Conservation (phyloP, 1,140 invertebrate species). For the Drosophila burlai region DNA sequence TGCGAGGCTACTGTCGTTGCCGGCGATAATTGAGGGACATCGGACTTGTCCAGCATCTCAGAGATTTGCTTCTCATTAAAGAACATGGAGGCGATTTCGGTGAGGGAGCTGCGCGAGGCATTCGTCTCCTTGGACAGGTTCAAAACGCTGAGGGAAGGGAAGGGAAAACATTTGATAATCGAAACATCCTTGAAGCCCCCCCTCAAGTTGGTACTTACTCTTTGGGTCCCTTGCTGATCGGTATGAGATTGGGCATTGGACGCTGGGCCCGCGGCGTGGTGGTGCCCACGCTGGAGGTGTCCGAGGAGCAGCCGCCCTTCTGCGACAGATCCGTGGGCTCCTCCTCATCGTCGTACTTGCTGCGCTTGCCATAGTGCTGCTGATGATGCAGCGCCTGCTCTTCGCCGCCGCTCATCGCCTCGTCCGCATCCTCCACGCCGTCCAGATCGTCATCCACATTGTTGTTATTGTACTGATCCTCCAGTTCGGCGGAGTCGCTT, state of each 20-base stretch:
- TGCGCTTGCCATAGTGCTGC: slow-evolving; percentile 63
- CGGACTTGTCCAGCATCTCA: slow-evolving; percentile 80
- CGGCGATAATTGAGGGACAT: slow-evolving; percentile 83
- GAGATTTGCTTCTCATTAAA: slow-evolving; percentile 82
- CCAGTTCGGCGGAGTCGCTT: slow-evolving; percentile 78
- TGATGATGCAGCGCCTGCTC: slow-evolving; percentile 34
- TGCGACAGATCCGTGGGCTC: slow-evolving; percentile 86
- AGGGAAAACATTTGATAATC: background rate
- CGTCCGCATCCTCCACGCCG: slow-evolving; percentile 45
- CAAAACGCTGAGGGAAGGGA: slow-evolving; percentile 43
- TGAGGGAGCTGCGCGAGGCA: slow-evolving; percentile 72
- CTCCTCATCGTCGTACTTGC: slow-evolving; percentile 85
- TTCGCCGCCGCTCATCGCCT: slow-evolving; percentile 48
- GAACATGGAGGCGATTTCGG: slow-evolving; percentile 81
- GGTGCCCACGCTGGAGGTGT: slow-evolving; percentile 83
- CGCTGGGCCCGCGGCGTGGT: slow-evolving; percentile 86
- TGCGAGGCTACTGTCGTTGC: slow-evolving; percentile 79
- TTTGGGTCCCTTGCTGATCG: slow-evolving; percentile 86
- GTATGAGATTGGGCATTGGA: slow-evolving; percentile 90
- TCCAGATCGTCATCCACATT: slow-evolving; percentile 80
- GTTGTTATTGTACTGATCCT: slow-evolving; percentile 82
- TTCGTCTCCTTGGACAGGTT: slow-evolving; percentile 78
- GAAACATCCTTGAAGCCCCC: background rate
- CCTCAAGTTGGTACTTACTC: slow-evolving; percentile 49
- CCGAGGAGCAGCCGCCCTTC: slow-evolving; percentile 81